Evolutionary conservation across 2,888 invertebrate genomes (phyloP).

Genomic region (Aphidius colemani): DNA sequence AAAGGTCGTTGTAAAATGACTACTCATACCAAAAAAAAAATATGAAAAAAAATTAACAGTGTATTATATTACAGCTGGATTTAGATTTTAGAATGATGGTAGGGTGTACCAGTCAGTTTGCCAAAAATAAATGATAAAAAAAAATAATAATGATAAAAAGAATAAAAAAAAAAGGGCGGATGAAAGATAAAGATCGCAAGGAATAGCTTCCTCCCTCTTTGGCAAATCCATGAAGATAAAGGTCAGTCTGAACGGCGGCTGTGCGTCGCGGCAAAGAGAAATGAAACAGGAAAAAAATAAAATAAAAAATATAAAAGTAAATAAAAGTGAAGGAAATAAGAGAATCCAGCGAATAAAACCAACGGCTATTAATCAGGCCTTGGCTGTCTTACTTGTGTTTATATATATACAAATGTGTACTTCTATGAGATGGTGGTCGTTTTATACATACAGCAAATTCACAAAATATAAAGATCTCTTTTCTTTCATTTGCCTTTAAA

Average conservation of each 20-base stretch:
- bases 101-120: neutral
- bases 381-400: slow-evolving; percentile 39
- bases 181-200: slow-evolving; percentile 32
- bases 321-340: slow-evolving; percentile 28
- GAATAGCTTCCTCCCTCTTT: slow-evolving; percentile 31
- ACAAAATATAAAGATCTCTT: slow-evolving; percentile 52
- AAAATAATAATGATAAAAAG: neutral
- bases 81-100: slow-evolving; percentile 4
- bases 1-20: too few species aligned
- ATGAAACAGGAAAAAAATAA: slow-evolving; percentile 25
- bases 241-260: slow-evolving; percentile 41
- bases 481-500: slow-evolving; percentile 48
- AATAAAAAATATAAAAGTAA: neutral
- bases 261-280: slow-evolving; percentile 8
- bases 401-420: too few species aligned
- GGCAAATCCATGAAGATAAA: slow-evolving; percentile 43
- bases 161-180: slow-evolving; percentile 1
- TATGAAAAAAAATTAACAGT: slow-evolving; percentile 20
- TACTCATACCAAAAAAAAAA: slow-evolving; percentile 13
- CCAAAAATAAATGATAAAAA: slow-evolving; percentile 1
- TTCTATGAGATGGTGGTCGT: slow-evolving; percentile 32
- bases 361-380: slow-evolving; percentile 56
- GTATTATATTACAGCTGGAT: slow-evolving; percentile 13
- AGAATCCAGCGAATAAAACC: slow-evolving; percentile 49
- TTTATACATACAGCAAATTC: slow-evolving; percentile 38